Evolutionary conservation across 2,113 vertebrate genomes (phyloP).

Genomic region (Rhinolophus sinicus): DNA sequence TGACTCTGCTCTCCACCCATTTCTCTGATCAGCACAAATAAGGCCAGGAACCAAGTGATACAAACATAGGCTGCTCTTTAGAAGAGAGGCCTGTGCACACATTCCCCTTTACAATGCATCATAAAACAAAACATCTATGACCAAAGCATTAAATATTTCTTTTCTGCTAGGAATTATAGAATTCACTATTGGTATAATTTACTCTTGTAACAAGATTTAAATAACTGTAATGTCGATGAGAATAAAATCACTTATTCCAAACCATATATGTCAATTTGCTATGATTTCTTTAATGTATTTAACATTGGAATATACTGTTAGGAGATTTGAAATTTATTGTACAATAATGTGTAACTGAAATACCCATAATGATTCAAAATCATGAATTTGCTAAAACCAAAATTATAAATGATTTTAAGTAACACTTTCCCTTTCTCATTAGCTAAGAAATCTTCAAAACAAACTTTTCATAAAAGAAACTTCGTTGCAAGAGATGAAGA

Average conservation of each 20-base stretch:
- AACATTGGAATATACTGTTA: not conserved
- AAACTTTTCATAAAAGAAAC: conserved; percentile 73
- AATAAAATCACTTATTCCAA: not conserved
- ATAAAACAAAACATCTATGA: not conserved
- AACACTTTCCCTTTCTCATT: conserved; percentile 40
- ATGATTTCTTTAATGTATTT: not conserved
- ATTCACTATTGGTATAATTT: not conserved
- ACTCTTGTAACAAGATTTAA: not conserved
- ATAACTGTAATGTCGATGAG: not conserved
- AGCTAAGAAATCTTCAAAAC: conserved; percentile 79
- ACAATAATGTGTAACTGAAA: conserved; percentile 31
- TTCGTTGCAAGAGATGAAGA: conserved; percentile 70
- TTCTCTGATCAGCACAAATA: not conserved
- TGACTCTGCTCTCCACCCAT: not conserved
- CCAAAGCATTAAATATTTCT: not conserved
- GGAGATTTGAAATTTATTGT: conserved; percentile 25
- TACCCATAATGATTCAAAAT: not conserved
- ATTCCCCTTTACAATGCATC: not conserved
- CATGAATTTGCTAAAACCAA: conserved; percentile 30
- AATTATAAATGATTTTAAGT: conserved; percentile 33
- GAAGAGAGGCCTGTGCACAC: not conserved
- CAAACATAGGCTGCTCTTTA: not conserved
- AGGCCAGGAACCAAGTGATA: not conserved
- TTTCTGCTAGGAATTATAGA: not conserved
- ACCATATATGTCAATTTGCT: not conserved